Evolutionary conservation across 2,113 vertebrate species (phyloP).

Genomic region (Ailuropoda melanoleuca): DNA sequence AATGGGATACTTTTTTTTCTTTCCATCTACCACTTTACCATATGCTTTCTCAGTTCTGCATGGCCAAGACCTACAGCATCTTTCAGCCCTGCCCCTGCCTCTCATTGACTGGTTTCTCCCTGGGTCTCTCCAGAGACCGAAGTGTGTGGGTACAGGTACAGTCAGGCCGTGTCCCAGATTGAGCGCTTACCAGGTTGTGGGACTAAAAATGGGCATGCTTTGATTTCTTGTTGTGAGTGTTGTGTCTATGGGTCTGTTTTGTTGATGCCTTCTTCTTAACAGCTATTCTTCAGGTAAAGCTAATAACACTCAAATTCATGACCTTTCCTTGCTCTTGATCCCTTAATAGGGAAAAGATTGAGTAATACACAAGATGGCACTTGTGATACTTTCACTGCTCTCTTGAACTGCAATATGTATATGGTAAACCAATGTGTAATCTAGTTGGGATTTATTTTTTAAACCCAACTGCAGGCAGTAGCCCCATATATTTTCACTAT

Average conservation of each 20-base stretch:
- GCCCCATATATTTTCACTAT: neutral
- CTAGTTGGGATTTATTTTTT: neutral
- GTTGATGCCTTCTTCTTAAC: neutral
- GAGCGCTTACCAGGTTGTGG: neutral
- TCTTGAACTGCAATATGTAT: neutral
- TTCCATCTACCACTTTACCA: neutral
- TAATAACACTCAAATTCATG: neutral
- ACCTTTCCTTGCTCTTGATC: neutral
- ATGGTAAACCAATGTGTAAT: neutral
- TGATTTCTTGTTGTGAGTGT: neutral
- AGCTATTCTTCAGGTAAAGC: neutral
- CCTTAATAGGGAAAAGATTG: neutral
- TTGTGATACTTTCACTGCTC: neutral
- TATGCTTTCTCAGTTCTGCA: neutral
- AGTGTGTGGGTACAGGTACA: neutral
- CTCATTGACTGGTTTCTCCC: neutral
- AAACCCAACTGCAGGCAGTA: neutral
- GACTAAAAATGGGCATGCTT: neutral
- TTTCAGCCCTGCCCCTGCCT: neutral
- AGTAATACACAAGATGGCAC: neutral
- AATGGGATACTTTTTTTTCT: neutral
- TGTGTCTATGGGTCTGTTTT: neutral
- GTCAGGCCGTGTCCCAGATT: neutral
- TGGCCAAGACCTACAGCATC: neutral
- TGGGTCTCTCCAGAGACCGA: neutral